Evolutionary conservation across 2,888 invertebrate species (phyloP).

Genomic region (Synanthedon vespiformis): DNA sequence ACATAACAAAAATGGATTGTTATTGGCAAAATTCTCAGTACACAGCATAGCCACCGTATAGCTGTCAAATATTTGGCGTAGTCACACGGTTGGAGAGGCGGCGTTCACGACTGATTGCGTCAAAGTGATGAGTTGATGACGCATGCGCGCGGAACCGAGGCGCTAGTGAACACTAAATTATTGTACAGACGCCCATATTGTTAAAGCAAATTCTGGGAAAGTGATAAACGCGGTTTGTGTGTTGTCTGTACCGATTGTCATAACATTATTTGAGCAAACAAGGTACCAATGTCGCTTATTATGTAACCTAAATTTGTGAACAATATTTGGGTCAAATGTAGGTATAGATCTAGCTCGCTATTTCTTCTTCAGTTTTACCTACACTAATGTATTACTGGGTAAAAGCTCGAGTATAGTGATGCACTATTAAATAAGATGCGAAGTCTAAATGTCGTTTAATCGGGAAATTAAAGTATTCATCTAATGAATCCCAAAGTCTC

Average conservation of each 20-base stretch:
- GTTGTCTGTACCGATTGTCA: not conserved
- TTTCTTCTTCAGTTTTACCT: too few species aligned
- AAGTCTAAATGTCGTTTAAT: too few species aligned
- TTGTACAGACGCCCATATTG: slow-evolving; percentile 10
- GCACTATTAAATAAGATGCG: too few species aligned
- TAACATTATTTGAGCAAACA: too few species aligned
- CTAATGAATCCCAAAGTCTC: too few species aligned
- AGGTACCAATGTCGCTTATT: too few species aligned
- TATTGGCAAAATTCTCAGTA: slow-evolving; percentile 7
- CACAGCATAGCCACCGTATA: slow-evolving; percentile 11
- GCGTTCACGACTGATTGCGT: slow-evolving; percentile 16
- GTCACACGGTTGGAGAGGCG: slow-evolving; percentile 9
- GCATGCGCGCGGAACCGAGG: slow-evolving; percentile 18
- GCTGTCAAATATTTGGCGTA: slow-evolving; percentile 8
- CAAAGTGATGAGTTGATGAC: slow-evolving; percentile 22
- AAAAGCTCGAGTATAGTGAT: too few species aligned
- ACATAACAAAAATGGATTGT: slow-evolving; percentile 17
- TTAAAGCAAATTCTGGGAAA: slow-evolving; percentile 17
- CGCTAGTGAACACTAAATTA: slow-evolving; percentile 13
- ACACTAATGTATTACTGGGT: too few species aligned
- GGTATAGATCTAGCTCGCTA: too few species aligned
- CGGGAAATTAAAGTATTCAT: too few species aligned
- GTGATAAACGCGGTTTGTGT: slow-evolving; percentile 5
- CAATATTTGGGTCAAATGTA: too few species aligned
- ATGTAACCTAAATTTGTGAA: too few species aligned